phyloP scores from a whole-genome alignment of 2,888 invertebrate species.

The Drosophila monieri region DNA sequence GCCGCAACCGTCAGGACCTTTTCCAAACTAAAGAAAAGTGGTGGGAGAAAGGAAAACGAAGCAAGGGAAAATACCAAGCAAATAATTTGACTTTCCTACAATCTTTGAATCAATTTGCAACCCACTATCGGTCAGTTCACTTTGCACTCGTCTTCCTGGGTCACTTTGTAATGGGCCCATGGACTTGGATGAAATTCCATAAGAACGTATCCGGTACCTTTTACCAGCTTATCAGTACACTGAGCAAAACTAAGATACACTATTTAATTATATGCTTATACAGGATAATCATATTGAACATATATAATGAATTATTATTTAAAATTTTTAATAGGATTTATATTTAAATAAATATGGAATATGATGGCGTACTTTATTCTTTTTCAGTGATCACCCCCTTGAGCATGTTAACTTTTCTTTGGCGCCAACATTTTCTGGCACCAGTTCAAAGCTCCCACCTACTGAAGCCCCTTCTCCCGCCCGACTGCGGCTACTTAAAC shows the following conservation, averaged over 20 bases:
- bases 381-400: conserved; percentile 4
- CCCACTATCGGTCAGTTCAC: conserved; percentile 25
- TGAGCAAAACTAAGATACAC: background rate
- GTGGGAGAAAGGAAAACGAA: conserved; percentile 13
- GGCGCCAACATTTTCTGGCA: conserved; percentile 72
- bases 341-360: background rate
- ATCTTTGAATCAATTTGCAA: conserved; percentile 20
- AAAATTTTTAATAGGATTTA: too few relatives aligned
- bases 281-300: too few relatives aligned
- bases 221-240: conserved; percentile 37
- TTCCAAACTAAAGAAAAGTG: background rate
- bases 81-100: conserved; percentile 58
- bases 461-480: conserved; percentile 17
- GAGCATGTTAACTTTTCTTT: conserved; percentile 42
- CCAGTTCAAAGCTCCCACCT: conserved; percentile 68
- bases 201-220: conserved; percentile 51
- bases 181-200: conserved; percentile 61
- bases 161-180: conserved; percentile 36
- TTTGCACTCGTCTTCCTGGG: conserved; percentile 41
- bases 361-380: background rate
- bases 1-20: conserved; percentile 18
- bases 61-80: conserved; percentile 37
- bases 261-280: background rate
- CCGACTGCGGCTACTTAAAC: conserved; percentile 47
- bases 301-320: too few relatives aligned